Evolutionary conservation across 2,113 vertebrate genomes (phyloP).

Genomic region (Butorides virescens): DNA sequence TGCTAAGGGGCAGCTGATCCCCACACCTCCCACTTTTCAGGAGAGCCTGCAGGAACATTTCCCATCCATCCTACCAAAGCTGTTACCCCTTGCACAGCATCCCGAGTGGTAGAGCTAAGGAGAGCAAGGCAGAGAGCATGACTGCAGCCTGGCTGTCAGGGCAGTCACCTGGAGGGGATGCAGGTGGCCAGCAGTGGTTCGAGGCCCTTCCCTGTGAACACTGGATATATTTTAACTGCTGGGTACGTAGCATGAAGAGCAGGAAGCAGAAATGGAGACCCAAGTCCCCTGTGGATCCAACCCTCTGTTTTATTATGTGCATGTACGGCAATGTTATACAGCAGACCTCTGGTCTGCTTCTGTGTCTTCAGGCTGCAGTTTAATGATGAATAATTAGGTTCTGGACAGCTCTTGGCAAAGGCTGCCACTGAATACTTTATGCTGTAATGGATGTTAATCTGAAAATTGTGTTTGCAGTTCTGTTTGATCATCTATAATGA

Average conservation of each 20-base stretch:
- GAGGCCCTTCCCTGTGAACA: background rate
- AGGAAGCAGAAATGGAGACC: background rate
- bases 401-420: constrained; percentile 56
- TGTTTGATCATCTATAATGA: constrained; percentile 60
- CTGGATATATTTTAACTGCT: background rate
- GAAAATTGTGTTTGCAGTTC: constrained; percentile 54
- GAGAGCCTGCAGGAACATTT: background rate
- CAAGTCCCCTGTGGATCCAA: background rate
- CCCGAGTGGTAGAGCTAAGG: fast-evolving
- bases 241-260: background rate
- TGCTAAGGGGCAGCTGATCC: background rate
- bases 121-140: background rate
- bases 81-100: background rate
- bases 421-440: constrained; percentile 43
- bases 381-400: constrained; percentile 68
- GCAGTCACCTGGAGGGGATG: background rate
- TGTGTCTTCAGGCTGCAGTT: constrained; percentile 64
- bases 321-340: background rate
- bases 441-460: constrained; percentile 60
- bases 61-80: background rate
- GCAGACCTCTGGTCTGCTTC: constrained; percentile 56
- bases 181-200: background rate
- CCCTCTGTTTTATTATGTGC: constrained; percentile 6
- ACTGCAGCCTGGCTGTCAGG: background rate
- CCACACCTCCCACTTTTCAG: background rate